A percentile compares a stretch with the other conserved stretches of the same genome.
phyloP scores from a whole-genome alignment of 2,797 vertebrate genomes.

The Tachyglossus aculeatus region DNA sequence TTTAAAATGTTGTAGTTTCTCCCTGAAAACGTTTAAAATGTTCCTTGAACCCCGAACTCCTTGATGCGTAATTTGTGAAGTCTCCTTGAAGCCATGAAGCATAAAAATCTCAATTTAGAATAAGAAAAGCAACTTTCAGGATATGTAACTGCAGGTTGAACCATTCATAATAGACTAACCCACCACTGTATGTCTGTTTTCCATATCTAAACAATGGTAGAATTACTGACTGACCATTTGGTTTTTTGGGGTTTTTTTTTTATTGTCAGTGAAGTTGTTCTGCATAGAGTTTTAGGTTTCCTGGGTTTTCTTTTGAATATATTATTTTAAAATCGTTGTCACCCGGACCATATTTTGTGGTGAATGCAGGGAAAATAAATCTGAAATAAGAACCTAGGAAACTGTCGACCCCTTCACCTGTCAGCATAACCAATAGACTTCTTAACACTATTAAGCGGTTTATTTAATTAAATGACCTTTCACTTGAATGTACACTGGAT shows the following conservation, averaged over 20 bases:
- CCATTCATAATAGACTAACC: conserved; percentile 8
- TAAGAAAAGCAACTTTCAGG: conserved; percentile 4
- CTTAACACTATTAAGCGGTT: conserved; percentile 12
- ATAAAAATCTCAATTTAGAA: neutral
- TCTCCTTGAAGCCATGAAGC: neutral
- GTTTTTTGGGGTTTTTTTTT: conserved; percentile 47
- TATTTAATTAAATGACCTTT: conserved; percentile 66
- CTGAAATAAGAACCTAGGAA: conserved; percentile 46
- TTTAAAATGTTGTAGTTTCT: neutral
- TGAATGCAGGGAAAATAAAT: conserved; percentile 52
- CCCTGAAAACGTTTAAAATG: too few species aligned
- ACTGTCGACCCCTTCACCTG: conserved; percentile 54
- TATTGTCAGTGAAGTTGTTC: neutral
- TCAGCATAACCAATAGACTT: conserved; percentile 54
- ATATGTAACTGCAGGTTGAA: neutral
- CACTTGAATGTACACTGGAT: neutral
- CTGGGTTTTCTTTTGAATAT: neutral
- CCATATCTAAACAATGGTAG: neutral
- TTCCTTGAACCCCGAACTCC: too few species aligned
- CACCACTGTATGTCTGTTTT: neutral
- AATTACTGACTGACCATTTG: conserved; percentile 36
- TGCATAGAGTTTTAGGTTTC: conserved; percentile 5
- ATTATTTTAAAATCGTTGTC: conserved; percentile 33
- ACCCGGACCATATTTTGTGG: conserved; percentile 32
- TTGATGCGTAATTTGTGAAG: too few species aligned